Evolutionary conservation across 2,888 invertebrate species (phyloP).

Genomic region (Trichogramma dendrolimi): DNA sequence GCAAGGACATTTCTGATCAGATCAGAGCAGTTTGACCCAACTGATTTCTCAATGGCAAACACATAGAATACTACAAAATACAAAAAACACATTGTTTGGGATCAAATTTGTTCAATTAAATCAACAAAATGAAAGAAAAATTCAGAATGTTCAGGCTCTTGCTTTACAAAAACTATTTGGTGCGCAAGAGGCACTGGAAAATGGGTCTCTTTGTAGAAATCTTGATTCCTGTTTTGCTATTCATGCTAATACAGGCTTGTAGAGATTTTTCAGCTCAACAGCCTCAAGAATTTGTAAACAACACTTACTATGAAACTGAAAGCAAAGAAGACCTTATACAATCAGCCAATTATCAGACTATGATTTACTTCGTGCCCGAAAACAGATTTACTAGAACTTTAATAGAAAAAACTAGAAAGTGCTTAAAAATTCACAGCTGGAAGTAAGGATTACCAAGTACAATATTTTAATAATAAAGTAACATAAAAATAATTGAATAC

Average conservation of each 20-base stretch:
- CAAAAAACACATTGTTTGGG: background rate
- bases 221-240: conserved; percentile 40
- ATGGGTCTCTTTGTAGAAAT: conserved; percentile 41
- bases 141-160: conserved; percentile 39
- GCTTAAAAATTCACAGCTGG: conserved; percentile 29
- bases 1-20: too few relatives aligned
- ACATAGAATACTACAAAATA: background rate
- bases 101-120: background rate
- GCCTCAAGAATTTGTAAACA: conserved; percentile 31
- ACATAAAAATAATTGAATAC: background rate
- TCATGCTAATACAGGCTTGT: conserved; percentile 39
- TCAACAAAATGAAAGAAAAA: conserved; percentile 14
- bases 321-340: conserved; percentile 25
- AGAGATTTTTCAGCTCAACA: conserved; percentile 37
- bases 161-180: conserved; percentile 45
- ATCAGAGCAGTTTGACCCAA: too few relatives aligned
- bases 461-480: background rate
- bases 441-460: background rate
- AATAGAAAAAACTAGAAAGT: conserved; percentile 36
- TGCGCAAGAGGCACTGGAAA: conserved; percentile 45
- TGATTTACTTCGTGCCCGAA: conserved; percentile 40
- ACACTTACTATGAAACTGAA: conserved; percentile 35
- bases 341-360: conserved; percentile 18
- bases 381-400: conserved; percentile 35
- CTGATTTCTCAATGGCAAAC: conserved; percentile 12